Percentiles rank a stretch among this genome's conserved stretches.
These are phyloP conservation scores for Carcharodon carcharias DNA, from an alignment of 2,797 vertebrate genomes.

Conservation along the genomic window DNA sequence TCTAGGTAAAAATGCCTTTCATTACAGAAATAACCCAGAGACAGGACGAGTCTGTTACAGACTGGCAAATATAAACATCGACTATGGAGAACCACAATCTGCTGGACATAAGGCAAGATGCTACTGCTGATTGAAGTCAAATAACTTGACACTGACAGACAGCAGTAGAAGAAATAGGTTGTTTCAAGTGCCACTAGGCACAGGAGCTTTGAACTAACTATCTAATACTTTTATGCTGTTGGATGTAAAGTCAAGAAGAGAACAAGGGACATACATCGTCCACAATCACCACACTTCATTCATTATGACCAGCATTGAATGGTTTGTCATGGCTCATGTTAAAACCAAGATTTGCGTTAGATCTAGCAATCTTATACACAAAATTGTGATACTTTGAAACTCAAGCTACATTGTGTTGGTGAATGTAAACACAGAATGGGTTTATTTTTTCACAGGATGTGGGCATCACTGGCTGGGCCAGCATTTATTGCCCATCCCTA, in stretches of 20 bases:
- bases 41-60: background rate
- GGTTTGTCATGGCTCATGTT: background rate
- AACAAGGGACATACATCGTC: background rate
- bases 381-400: background rate
- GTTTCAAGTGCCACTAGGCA: background rate
- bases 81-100: constrained; percentile 4
- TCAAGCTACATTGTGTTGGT: background rate
- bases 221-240: background rate
- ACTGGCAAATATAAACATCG: background rate
- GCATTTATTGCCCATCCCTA: too few species aligned
- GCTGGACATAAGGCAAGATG: background rate
- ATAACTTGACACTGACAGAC: background rate
- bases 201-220: background rate
- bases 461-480: too few species aligned
- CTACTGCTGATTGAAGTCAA: background rate
- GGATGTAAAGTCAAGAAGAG: background rate
- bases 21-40: background rate
- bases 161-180: background rate
- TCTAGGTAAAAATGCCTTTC: constrained; percentile 8
- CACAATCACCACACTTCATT: too few species aligned
- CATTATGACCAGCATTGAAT: background rate
- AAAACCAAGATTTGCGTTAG: background rate
- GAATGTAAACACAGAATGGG: background rate
- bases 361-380: background rate
- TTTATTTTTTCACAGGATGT: too few species aligned